A percentile compares a stretch with the other conserved stretches of the same genome.
Evolutionary conservation across 1,140 invertebrate genomes (phyloP).

Genomic region (Drosophila mojavensis): DNA sequence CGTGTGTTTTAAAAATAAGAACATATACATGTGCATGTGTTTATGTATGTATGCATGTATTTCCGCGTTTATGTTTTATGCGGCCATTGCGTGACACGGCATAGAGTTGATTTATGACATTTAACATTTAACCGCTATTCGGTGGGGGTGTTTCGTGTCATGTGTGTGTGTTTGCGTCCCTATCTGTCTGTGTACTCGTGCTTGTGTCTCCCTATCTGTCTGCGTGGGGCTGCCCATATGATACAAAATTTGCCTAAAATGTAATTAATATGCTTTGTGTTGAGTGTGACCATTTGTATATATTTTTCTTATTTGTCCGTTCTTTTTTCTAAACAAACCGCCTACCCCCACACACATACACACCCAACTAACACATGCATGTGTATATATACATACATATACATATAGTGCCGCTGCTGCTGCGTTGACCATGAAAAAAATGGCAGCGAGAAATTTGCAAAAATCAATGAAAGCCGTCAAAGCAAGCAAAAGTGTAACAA

Average conservation of each 20-base stretch:
- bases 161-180: constrained; percentile 9
- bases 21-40: constrained; percentile 32
- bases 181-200: constrained; percentile 19
- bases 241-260: constrained; percentile 51
- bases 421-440: constrained; percentile 72
- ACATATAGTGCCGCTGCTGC: constrained; percentile 29
- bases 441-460: constrained; percentile 75
- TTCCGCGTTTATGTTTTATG: constrained; percentile 57
- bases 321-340: constrained; percentile 36
- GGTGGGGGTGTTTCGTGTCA: constrained; percentile 46
- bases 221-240: constrained; percentile 38
- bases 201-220: constrained; percentile 18
- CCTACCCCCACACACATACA: constrained; percentile 24
- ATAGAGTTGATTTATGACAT: constrained; percentile 67
- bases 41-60: constrained; percentile 33
- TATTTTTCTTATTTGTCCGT: constrained; percentile 59
- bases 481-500: constrained; percentile 62
- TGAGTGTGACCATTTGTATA: constrained; percentile 42
- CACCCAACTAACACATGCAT: constrained; percentile 10
- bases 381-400: constrained; percentile 20
- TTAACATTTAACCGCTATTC: constrained; percentile 59
- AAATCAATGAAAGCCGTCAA: constrained; percentile 72
- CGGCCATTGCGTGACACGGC: constrained; percentile 49
- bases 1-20: constrained; percentile 51
- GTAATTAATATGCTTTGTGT: constrained; percentile 34